Conservation (phyloP, 2,797 vertebrate species). For the Enteromius fasciolatus region DNA sequence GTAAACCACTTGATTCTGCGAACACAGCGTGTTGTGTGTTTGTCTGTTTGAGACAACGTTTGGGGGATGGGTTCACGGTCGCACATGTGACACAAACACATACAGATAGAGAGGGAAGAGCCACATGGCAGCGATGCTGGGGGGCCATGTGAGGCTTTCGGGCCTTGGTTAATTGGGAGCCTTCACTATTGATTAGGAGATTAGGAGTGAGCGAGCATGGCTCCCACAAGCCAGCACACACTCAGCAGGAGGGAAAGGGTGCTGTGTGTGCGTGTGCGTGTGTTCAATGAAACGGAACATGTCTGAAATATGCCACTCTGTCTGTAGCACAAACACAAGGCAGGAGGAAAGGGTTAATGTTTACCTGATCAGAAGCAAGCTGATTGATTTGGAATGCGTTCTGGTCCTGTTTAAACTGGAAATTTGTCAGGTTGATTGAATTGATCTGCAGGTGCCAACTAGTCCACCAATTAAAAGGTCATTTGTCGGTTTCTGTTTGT, state of each 20-base stretch:
- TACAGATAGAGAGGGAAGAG: conserved; percentile 33
- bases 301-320: conserved; percentile 28
- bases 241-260: conserved; percentile 51
- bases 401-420: conserved; percentile 20
- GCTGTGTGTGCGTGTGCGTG: conserved; percentile 32
- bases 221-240: conserved; percentile 58
- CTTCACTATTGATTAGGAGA: conserved; percentile 70
- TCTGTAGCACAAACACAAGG: conserved; percentile 20
- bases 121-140: conserved; percentile 52
- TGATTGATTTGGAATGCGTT: conserved; percentile 31
- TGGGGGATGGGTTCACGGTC: conserved; percentile 26
- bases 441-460: conserved; percentile 42
- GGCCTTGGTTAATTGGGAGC: conserved; percentile 65
- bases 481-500: conserved; percentile 54
- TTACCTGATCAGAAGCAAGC: conserved; percentile 48
- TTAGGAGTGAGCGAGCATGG: conserved; percentile 63
- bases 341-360: conserved; percentile 31
- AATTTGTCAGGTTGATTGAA: conserved; percentile 35
- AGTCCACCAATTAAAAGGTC: conserved; percentile 47
- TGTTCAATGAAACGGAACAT: conserved; percentile 20
- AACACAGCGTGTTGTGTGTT: conserved; percentile 2
- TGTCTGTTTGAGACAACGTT: neutral
- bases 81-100: conserved; percentile 22
- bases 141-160: conserved; percentile 56
- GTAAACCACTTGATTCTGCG: conserved; percentile 19